Evolutionary conservation across 2,888 invertebrate genomes (phyloP), one percentile per base, ranked within the genome.

Genomic region (Caenorhabditis sp.): DNA sequence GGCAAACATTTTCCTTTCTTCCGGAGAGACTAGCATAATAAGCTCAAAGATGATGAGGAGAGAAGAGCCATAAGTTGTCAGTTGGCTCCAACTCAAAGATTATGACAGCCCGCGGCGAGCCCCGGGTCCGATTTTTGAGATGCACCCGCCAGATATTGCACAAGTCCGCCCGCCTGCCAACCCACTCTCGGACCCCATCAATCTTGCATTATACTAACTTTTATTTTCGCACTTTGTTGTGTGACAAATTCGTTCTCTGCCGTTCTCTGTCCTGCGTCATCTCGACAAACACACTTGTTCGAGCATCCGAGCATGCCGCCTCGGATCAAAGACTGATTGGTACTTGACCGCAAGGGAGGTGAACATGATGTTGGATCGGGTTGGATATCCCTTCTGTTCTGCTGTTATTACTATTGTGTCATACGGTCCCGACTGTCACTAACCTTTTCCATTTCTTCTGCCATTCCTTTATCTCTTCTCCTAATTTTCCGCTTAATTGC

Each of bases 121-220:
- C 7, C 11, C 8, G 11, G 35, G 17, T 11, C 17, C 5, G 59
- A 70, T 70, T 70, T 70, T 70, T 59, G 70, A 70, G 66, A 58
- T 58, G 52, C 35, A 59, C 56, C 50, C 59, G 27, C 52, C 53
- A 70, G 70, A 70, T 70, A 70, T 68, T 68, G 68, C 70, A 59
- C 52, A 45, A 45, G 50, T 30, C 41, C 11, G 7, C n/a, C 17
- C 26, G 22, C n/a, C 50, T 9, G 27, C 48, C 32, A 17, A 27
- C 24, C 30, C 30, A n/a, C n/a, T n/a, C n/a, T 9, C 13, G 27
- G 37, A 35, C 58, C 70, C 58, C 70, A 70, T 70, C 70, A 70
- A 70, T 70, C 70, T 70, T 68, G 59, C 37, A 70, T 70, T 70
- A 70, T 70, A 70, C 70, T 59, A 68, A 70, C 70, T 59, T 70